A percentile compares a stretch with the other conserved stretches of the same genome.
Conservation (phyloP, 2,888 invertebrate genomes). For the Sminthurides aquaticus region DNA sequence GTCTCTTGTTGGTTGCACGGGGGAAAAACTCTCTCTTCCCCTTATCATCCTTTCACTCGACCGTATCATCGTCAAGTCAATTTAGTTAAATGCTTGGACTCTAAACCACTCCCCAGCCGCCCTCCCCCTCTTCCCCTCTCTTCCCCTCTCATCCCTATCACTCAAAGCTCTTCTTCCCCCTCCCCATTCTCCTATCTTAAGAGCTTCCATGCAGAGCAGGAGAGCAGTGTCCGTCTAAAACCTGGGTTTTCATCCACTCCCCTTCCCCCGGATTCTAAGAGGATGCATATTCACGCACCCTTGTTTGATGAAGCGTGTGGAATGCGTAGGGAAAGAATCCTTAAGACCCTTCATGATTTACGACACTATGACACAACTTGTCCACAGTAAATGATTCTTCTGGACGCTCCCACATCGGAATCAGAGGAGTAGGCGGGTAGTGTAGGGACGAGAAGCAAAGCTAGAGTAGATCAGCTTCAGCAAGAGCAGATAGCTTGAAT, state of each 20-base stretch:
- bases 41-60: not conserved
- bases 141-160: too few species aligned
- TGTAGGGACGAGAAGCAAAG: not conserved
- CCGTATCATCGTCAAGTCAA: not conserved
- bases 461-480: too few species aligned
- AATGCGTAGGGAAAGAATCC: not conserved
- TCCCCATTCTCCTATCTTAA: too few species aligned
- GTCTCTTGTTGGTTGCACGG: not conserved
- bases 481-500: too few species aligned
- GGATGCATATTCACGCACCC: not conserved
- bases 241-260: not conserved
- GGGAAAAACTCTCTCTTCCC: not conserved
- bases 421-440: not conserved
- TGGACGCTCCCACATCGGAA: not conserved
- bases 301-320: not conserved
- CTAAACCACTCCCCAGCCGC: too few species aligned
- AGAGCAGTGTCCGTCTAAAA: too few species aligned
- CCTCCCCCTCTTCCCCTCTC: too few species aligned
- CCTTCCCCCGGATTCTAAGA: too few species aligned
- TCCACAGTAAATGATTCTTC: not conserved
- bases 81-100: not conserved
- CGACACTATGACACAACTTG: not conserved
- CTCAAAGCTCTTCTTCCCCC: too few species aligned
- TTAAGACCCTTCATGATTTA: not conserved
- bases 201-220: too few species aligned